phyloP scores from a whole-genome alignment of 2,888 invertebrate species.

The Psococerastis gibbosa region DNA sequence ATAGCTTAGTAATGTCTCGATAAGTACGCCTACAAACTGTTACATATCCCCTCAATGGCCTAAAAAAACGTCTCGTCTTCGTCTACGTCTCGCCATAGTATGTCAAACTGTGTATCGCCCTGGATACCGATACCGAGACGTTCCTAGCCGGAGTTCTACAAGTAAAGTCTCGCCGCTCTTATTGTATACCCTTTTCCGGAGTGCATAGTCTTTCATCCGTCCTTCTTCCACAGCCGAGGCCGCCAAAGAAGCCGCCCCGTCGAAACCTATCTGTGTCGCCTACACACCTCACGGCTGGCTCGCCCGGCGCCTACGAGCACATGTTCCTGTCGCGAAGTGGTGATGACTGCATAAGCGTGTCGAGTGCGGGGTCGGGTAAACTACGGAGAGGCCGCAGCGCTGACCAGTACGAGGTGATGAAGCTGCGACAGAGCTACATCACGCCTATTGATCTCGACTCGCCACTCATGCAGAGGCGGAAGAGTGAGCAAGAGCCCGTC shows the following conservation, averaged over 20 bases:
- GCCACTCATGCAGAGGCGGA: conserved; percentile 26
- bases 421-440: conserved; percentile 31
- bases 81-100: no score
- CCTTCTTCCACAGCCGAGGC: conserved; percentile 43
- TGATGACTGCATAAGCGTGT: conserved; percentile 31
- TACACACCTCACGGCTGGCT: conserved; percentile 40
- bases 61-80: no score
- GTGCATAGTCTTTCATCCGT: no score
- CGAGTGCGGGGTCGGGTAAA: conserved; percentile 11
- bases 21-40: no score
- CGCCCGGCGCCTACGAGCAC: conserved; percentile 41
- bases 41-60: no score
- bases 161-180: no score
- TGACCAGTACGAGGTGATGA: conserved; percentile 62
- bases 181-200: no score
- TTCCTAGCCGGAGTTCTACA: no score
- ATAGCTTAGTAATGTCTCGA: no score
- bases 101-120: no score
- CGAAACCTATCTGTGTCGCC: conserved; percentile 72
- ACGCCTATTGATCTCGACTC: conserved; percentile 16
- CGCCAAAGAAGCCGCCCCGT: conserved; percentile 77
- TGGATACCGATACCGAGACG: no score
- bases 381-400: conserved; percentile 53
- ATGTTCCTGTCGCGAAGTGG: conserved; percentile 42
- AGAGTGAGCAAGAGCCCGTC: conserved; percentile 39